Evolutionary conservation across 2,888 invertebrate genomes (phyloP).

Genomic region (Lepidochrysops patricia): DNA sequence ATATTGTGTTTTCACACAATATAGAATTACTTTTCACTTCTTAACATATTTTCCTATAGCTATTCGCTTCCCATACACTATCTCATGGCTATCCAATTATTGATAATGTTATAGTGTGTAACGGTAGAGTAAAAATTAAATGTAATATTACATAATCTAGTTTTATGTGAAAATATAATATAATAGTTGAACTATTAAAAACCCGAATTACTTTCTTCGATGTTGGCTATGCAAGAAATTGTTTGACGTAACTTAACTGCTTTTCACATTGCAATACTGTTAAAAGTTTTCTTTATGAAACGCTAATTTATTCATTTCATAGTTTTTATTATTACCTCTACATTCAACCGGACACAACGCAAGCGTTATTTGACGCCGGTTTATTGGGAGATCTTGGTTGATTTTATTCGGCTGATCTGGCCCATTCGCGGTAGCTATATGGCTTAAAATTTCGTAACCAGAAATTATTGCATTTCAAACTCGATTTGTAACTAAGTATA

Average conservation of each 20-base stretch:
- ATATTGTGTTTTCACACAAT: no score
- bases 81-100: slow-evolving; percentile 26
- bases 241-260: not conserved
- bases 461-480: no score
- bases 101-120: slow-evolving; percentile 24
- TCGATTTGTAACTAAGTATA: no score
- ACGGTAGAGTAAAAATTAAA: slow-evolving; percentile 25
- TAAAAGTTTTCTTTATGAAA: no score
- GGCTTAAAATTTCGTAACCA: no score
- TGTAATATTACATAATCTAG: not conserved
- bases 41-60: not conserved
- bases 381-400: no score
- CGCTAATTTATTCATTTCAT: no score
- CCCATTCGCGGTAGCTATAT: no score
- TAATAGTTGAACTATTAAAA: not conserved
- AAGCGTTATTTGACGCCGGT: no score
- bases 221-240: not conserved
- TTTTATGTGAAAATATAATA: not conserved
- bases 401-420: no score
- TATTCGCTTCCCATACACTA: slow-evolving; percentile 30
- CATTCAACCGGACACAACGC: no score
- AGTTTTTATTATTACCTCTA: no score
- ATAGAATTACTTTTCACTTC: not conserved
- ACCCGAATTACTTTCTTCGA: not conserved
- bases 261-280: not conserved